Conservation (phyloP, 1,140 invertebrate species). For the Probaryconus sp. region DNA sequence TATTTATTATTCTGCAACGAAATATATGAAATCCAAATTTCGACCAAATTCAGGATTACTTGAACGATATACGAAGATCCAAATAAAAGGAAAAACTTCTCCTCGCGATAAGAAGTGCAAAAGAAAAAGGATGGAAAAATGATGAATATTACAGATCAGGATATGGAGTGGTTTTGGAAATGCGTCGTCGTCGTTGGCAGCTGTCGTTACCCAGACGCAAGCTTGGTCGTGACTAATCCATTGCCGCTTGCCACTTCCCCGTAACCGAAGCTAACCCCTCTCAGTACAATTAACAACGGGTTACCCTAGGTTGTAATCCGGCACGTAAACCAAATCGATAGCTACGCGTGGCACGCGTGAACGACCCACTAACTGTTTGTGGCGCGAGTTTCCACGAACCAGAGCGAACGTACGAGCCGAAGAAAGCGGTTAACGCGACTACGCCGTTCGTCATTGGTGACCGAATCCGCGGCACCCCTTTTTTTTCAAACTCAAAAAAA, state of each 20-base stretch:
- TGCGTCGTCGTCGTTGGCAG: constrained; percentile 69
- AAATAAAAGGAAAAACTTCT: no score
- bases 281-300: constrained; percentile 69
- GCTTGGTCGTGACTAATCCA: constrained; percentile 74
- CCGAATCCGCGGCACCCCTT: constrained; percentile 6
- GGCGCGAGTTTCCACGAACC: constrained; percentile 45
- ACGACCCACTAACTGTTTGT: constrained; percentile 65
- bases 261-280: constrained; percentile 64
- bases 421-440: constrained; percentile 5
- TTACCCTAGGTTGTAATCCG: constrained; percentile 72
- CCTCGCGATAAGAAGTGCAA: no score
- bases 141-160: constrained; percentile 46
- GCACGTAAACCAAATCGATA: constrained; percentile 73
- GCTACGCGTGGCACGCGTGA: constrained; percentile 67
- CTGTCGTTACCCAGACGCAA: constrained; percentile 74
- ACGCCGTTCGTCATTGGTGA: constrained; percentile 4
- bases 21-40: no score
- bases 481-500: no score
- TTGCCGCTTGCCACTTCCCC: constrained; percentile 71
- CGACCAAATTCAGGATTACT: no score
- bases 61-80: no score
- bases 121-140: constrained; percentile 1
- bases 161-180: constrained; percentile 45
- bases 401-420: constrained; percentile 3
- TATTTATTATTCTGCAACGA: no score